These are phyloP conservation scores for Phalacrocorax carbo DNA, from an alignment of 2,113 vertebrate species.

Conservation along the genomic window DNA sequence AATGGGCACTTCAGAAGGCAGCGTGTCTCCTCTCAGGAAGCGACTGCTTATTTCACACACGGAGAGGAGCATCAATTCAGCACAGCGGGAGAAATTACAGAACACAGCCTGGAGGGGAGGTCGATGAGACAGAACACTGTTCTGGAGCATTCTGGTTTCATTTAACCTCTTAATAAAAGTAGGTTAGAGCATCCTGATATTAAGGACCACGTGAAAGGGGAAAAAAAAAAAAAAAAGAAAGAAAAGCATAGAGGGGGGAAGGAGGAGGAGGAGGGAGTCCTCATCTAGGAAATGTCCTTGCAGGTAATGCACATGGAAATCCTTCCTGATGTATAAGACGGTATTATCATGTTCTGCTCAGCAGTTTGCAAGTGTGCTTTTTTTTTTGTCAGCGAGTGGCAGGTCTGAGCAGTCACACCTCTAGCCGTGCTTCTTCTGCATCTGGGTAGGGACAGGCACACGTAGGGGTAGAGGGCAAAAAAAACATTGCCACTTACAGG, in stretches of 20 bases:
- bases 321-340: neutral
- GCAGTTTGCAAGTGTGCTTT: neutral
- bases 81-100: constrained; percentile 22
- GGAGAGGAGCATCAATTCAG: neutral
- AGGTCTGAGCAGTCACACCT: neutral
- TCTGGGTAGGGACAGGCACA: neutral
- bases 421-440: neutral
- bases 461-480: neutral
- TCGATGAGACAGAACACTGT: constrained; percentile 26
- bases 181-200: neutral
- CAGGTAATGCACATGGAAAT: neutral
- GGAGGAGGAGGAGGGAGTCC: neutral
- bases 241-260: neutral
- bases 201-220: neutral
- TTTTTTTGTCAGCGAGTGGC: neutral
- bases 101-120: constrained; percentile 29
- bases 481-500: neutral
- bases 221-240: neutral
- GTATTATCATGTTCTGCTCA: neutral
- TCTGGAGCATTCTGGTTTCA: constrained; percentile 47
- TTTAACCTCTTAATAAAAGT: constrained; percentile 60
- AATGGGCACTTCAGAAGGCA: constrained; percentile 11
- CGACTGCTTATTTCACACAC: neutral
- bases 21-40: neutral
- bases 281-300: neutral